phyloP scores from a whole-genome alignment of 2,797 vertebrate species.

The Tadarida brasiliensis region DNA sequence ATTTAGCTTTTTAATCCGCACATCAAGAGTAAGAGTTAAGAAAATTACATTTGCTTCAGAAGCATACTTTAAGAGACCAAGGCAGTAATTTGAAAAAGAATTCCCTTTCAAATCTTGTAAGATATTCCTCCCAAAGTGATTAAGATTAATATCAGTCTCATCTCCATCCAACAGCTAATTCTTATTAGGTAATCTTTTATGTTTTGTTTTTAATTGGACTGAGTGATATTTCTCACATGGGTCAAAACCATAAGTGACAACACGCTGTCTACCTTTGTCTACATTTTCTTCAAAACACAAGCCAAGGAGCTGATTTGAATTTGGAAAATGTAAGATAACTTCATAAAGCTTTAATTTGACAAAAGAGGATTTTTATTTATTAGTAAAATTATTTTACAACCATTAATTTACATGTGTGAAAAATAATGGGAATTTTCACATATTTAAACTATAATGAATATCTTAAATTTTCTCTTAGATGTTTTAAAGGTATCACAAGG shows the following conservation, averaged over 20 bases:
- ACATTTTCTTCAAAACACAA: background rate
- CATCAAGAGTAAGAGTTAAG: background rate
- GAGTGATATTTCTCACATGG: background rate
- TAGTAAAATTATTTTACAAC: background rate
- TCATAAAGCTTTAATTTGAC: conserved; percentile 29
- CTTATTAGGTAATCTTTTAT: background rate
- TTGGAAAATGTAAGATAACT: conserved; percentile 20
- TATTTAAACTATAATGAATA: conserved; percentile 14
- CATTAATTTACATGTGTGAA: background rate
- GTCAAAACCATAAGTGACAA: background rate
- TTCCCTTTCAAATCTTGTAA: conserved; percentile 22
- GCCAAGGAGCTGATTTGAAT: background rate
- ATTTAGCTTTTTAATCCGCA: conserved; percentile 30
- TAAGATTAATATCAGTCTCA: background rate
- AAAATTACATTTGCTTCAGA: background rate
- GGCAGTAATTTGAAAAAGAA: background rate
- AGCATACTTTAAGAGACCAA: background rate
- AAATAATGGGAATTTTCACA: background rate
- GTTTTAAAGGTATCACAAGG: background rate
- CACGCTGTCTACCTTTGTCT: background rate
- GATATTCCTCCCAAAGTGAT: background rate
- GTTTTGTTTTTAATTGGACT: conserved; percentile 30
- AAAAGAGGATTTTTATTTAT: background rate
- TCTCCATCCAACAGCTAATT: background rate
- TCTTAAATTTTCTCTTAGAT: conserved; percentile 34